Base-by-base conservation (phyloP, 1,140 invertebrate species). In the Ruditapes philippinarum region DNA sequence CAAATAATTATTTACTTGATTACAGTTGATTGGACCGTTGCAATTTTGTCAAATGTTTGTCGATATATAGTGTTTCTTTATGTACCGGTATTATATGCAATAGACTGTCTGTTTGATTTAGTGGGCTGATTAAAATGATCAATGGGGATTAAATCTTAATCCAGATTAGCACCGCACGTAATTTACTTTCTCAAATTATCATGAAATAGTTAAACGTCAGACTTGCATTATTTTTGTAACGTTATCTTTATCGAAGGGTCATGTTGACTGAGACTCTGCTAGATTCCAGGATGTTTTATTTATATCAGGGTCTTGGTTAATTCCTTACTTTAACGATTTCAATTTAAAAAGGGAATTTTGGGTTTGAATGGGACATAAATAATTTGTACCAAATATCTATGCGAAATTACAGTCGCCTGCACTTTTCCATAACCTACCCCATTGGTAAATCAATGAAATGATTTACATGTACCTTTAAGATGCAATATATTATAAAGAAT, bases 131-230 rank as follows among this genome's bases (percentile, higher is more conserved):
- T 54, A 54, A n/a, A 4, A 31, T 78, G 74, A 78, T 78, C 42
- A 78, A 78, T 78, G 45, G 7, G 42, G 74, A 57, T 78, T 78
- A 78, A 51, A 78, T 78, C 9, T 54, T 78, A 78, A 78, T 78
- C 74, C 49, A 19, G 74, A 54, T 78, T 78, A 54, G 33, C 49
- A 14, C 22, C 14, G 14, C 33, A 19, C 36, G 33, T 4, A 38
- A 70, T 36, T 70, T 40, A 70, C 22, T 38, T 38, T 36, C 65
- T 57, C 17, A 3, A 14, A 17, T 17, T 38, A 70, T 2, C 65
- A 38, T 70, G 65, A 70, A 70, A 28, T 70, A 31, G 7, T 57
- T 57, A 9, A 19, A 57, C 17, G 54, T n/a, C 17, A 57, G 19
- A 22, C 5, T n/a, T n/a, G 54, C 4, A 22, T 57, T 25, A 9